Evolutionary conservation across 2,797 vertebrate species (phyloP), one percentile per base, ranked within the genome.

Genomic region (Chaenodraco wilsoni): DNA sequence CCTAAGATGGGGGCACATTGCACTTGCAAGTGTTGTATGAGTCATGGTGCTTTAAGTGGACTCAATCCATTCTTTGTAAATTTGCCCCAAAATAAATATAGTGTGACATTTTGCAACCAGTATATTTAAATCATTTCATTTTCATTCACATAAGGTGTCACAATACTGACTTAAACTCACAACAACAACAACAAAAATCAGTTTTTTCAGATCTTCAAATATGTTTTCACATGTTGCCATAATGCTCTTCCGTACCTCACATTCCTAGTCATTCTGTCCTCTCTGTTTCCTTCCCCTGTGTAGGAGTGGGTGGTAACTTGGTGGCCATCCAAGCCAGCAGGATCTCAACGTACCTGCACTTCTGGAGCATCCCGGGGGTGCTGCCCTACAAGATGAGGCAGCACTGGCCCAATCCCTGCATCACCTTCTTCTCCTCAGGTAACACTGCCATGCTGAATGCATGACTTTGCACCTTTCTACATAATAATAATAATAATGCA

Each of bases 281-380:
- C 12, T 64, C 17, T 68, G 11, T 68, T 4, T 61, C 19, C 64
- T 46, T 19, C 45, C 23, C 14, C 31, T 84, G 73, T 80, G 41
- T 55, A 99, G 98, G 98, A 85, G 97, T 98, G 15, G 98, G 96
- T 5, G 98, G 98, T 51, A 99, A 99, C 87, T 89, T 99, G 85
- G 98, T 98, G 1, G 97, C 97, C 73, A 97, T 99, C 84, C 98
- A 99, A 91, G 97, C 96, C 72, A 99, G 98, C 79, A 95, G 97
- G 49, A 96, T 99, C 84, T 99, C 98, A 3, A 99, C 98, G 37
- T 97, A 96, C 90, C 95, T 99, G 65, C 97, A 99, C 83, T 95
- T 94, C 74, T 96, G 97, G 95, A 96, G 96, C 79, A 84, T 95
- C 50, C 98, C 98, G 0, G 97, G 98, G 3, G 95, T 98, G 66